Evolutionary conservation across 1,140 invertebrate species (phyloP), one percentile per base, ranked within the genome.

Genomic region (Muscidifurax raptorellus): DNA sequence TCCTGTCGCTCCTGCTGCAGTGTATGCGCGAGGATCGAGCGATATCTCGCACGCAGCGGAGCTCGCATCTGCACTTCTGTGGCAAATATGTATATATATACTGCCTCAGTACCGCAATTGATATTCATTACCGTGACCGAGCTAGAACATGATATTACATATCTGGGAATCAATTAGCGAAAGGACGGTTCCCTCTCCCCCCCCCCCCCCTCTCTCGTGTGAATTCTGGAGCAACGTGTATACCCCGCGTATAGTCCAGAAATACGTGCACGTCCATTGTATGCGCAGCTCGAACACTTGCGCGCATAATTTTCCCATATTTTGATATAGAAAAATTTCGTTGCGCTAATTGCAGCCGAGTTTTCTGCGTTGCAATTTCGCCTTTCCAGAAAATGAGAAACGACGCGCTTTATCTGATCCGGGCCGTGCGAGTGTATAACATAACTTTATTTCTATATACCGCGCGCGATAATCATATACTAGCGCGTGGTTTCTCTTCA

Each of bases 1-100:
- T 91, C 91, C 91, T 91, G 90, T 88, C 86, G 87, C 44, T 89
- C 88, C 84, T 85, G 15, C n/a, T 12, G 44, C 27, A 30, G 10
- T 28, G 18, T 40, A 10, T 47, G 44, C n/a, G 25, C 52, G 28
- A 22, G 27, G 69, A n/a, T n/a, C n/a, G n/a, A 10, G 22, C 59
- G 69, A 52, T 72, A 81, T 85, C 78, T 77, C 79, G n/a, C n/a
- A 76, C 84, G 79, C 78, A 47, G 22, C 27, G 32, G 2, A 25
- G 71, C n/a, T 18, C 47, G 71, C 52, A 27, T 32, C 40, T 76
- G 74, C 40, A 18, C 74, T 44, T 10, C 10, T 9, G 36, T 40
- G 7, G 5, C n/a, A n/a, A n/a, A n/a, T n/a, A n/a, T n/a, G n/a
- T n/a, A n/a, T 32, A 9, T 40, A 74, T 72, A 72, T 66, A 3